phyloP scores from a whole-genome alignment of 2,888 invertebrate genomes.

The Mantis religiosa region DNA sequence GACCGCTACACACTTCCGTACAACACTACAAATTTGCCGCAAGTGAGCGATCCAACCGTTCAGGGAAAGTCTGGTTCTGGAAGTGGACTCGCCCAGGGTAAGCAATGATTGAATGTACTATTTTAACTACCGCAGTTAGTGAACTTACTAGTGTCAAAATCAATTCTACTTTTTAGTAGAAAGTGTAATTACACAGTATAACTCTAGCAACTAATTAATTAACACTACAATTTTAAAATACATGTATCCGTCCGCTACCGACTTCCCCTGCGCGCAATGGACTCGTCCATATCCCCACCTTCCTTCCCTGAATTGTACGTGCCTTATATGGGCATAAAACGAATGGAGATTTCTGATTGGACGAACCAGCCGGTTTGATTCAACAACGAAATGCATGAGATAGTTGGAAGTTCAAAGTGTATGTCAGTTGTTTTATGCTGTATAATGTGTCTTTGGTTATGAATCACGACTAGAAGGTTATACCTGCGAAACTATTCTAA shows the following conservation, averaged over 20 bases:
- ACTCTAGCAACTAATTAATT: neutral
- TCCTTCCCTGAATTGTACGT: conserved; percentile 58
- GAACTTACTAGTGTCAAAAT: neutral
- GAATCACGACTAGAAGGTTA: conserved; percentile 12
- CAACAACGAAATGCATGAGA: conserved; percentile 24
- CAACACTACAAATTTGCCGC: conserved; percentile 32
- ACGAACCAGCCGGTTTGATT: conserved; percentile 21
- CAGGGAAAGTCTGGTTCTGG: conserved; percentile 27
- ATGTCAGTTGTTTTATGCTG: conserved; percentile 19
- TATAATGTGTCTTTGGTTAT: neutral
- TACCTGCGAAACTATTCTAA: neutral
- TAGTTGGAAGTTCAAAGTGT: conserved; percentile 25
- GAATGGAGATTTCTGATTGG: conserved; percentile 64
- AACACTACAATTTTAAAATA: neutral
- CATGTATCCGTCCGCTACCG: neutral
- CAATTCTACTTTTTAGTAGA: neutral
- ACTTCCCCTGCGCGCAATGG: conserved; percentile 35
- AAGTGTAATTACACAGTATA: neutral
- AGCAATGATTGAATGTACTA: neutral
- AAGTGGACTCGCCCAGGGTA: conserved; percentile 32
- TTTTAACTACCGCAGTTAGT: neutral
- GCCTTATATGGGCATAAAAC: conserved; percentile 81
- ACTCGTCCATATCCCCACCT: conserved; percentile 50
- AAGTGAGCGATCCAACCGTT: conserved; percentile 33
- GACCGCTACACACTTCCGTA: conserved; percentile 25